phyloP scores from a whole-genome alignment of 2,113 vertebrate genomes.

The Jacana jacana region DNA sequence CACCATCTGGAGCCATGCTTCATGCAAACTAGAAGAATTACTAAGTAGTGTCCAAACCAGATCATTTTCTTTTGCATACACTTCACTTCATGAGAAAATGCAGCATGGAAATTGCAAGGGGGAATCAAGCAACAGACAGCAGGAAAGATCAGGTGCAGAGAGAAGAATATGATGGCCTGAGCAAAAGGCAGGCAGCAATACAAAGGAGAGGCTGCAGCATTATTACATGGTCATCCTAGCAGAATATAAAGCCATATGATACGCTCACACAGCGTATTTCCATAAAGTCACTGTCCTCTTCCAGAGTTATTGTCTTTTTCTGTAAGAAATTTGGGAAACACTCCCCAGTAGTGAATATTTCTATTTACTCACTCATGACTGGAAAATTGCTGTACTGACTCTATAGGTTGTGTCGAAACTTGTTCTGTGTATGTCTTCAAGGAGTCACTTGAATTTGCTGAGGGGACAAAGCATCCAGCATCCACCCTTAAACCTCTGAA shows the following conservation, averaged over 20 bases:
- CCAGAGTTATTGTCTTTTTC: neutral
- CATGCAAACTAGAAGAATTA: neutral
- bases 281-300: neutral
- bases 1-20: fast-evolving
- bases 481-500: neutral
- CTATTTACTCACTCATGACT: neutral
- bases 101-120: neutral
- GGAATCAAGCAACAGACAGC: neutral
- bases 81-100: neutral
- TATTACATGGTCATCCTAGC: neutral
- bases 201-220: neutral
- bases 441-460: neutral
- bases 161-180: neutral
- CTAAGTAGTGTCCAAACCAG: neutral
- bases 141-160: neutral
- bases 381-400: neutral
- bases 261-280: neutral
- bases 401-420: neutral
- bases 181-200: neutral
- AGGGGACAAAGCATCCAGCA: neutral
- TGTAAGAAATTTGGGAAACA: neutral
- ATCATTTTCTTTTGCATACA: neutral
- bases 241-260: fast-evolving
- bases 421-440: neutral
- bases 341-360: neutral